phyloP scores from a whole-genome alignment of 2,888 invertebrate genomes.

The Amiota communis region DNA sequence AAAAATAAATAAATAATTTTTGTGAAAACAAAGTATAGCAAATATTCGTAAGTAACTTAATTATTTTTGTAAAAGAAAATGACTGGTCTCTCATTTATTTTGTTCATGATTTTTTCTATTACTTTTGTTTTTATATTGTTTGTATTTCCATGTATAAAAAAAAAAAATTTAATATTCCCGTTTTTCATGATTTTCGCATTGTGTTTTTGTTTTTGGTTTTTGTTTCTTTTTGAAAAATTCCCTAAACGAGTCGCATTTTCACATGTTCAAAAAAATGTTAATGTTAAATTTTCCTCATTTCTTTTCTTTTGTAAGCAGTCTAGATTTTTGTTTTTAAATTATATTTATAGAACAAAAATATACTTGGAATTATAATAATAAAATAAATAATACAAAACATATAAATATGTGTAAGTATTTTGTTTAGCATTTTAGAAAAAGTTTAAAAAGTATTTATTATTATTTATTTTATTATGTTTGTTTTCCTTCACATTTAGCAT shows the following conservation, averaged over 20 bases:
- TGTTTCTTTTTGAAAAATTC: slow-evolving; percentile 61
- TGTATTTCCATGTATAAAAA: slow-evolving; percentile 14
- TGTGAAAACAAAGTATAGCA: background rate
- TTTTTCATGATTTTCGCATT: background rate
- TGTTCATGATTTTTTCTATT: slow-evolving; percentile 11
- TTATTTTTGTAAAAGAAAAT: slow-evolving; percentile 29
- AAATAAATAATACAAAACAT: slow-evolving; percentile 9
- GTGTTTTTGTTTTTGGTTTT: background rate
- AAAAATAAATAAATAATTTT: too few relatives aligned
- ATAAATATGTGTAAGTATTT: too few relatives aligned
- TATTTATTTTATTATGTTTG: background rate
- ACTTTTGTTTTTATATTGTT: background rate
- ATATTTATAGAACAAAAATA: slow-evolving; percentile 4
- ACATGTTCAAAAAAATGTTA: slow-evolving; percentile 44
- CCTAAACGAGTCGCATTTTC: slow-evolving; percentile 72
- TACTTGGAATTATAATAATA: background rate
- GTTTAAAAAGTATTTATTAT: background rate
- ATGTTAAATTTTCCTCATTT: slow-evolving; percentile 29
- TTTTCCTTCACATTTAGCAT: slow-evolving; percentile 37
- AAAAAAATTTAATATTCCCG: slow-evolving; percentile 28
- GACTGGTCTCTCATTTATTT: slow-evolving; percentile 29
- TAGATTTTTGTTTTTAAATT: slow-evolving; percentile 40
- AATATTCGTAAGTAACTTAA: slow-evolving; percentile 32
- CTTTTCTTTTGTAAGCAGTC: slow-evolving; percentile 59
- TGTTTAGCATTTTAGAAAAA: slow-evolving; percentile 4